Base-by-base conservation (phyloP, 2,888 invertebrate species). In the Linnaemya vulpina region DNA sequence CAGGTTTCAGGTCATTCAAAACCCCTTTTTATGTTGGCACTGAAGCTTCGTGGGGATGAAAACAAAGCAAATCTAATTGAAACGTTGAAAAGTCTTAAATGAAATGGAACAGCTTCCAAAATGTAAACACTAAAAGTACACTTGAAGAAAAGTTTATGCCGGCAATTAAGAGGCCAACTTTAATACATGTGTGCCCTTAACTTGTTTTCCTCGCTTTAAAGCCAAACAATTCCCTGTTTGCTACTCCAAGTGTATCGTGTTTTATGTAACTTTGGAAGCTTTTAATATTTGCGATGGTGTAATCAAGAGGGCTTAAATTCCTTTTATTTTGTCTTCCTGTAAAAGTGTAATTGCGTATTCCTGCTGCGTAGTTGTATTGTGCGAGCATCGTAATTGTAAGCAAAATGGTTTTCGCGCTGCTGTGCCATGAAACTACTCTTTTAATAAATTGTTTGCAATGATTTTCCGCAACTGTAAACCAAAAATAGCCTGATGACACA, bases 11-110 rank as follows among this genome's bases (percentile, higher is more conserved):
- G 77, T 63, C 70, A 63, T 62, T 67, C 71, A 63, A n/a, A 60
- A 80, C 58, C 49, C 17, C 35, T 67, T 30, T 74, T 78, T 78
- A 43, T 67, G 38, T 68, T 58, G 77, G 70, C 58, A 70, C 74
- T 78, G 58, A 81, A 74, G 46, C 60, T 65, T 38, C 53, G 53
- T 38, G 35, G 63, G 55, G 63, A 74, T 70, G 73, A 62, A 71
- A 30, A 13, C 49, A 43, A 62, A 51, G 77, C 55, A 68, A 77
- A 73, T 77, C 20, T 74, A 70, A 81, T 73, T 80, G 60, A 77
- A 79, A 53, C 15, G 15, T 11, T 58, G 22, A 2, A 25, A 17
- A 46, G 25, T 40, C 25, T 51, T 5, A n/a, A 51, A 51, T 51
- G 8, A 53, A 62, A 40, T 46, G 17, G 63, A 20, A 40, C 10